Evolutionary conservation across 2,888 invertebrate species (phyloP).

Genomic region (Stenodera caucasica): DNA sequence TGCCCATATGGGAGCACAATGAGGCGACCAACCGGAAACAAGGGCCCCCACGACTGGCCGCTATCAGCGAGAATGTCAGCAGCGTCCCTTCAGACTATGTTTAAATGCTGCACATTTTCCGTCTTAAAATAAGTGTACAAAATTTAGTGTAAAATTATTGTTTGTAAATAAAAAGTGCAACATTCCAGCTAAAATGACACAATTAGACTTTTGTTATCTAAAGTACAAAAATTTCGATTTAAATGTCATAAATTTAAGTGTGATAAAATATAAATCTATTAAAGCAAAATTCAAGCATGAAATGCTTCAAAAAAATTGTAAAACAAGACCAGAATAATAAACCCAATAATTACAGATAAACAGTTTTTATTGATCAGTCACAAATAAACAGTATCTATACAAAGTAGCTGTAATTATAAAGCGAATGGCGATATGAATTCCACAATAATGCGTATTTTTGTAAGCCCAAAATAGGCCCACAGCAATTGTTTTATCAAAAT

Average conservation of each 20-base stretch:
- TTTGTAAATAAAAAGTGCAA: not conserved
- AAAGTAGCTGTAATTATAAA: conserved; percentile 44
- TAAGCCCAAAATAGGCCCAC: conserved; percentile 33
- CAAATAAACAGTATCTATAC: conserved; percentile 51
- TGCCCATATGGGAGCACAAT: conserved; percentile 56
- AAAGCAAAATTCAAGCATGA: conserved; percentile 16
- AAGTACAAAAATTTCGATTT: conserved; percentile 5
- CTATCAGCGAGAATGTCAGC: conserved; percentile 61
- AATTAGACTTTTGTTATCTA: not conserved
- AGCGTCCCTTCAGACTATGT: conserved; percentile 65
- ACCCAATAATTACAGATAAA: conserved; percentile 34
- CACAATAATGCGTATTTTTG: conserved; percentile 24
- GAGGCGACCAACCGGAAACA: conserved; percentile 33
- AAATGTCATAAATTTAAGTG: conserved; percentile 24
- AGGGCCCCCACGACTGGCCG: conserved; percentile 52
- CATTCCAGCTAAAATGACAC: not conserved
- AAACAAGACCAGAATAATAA: conserved; percentile 13
- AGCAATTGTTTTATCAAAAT: conserved; percentile 32
- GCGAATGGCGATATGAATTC: conserved; percentile 39
- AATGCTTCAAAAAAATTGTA: conserved; percentile 24
- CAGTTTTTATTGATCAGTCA: conserved; percentile 49
- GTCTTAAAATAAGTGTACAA: not conserved
- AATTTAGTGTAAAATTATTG: not conserved
- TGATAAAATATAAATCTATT: conserved; percentile 24
- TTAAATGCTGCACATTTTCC: conserved; percentile 33